These are phyloP conservation scores for Hemibagrus guttatus DNA, from an alignment of 2,797 vertebrate species.

Conservation along the genomic window DNA sequence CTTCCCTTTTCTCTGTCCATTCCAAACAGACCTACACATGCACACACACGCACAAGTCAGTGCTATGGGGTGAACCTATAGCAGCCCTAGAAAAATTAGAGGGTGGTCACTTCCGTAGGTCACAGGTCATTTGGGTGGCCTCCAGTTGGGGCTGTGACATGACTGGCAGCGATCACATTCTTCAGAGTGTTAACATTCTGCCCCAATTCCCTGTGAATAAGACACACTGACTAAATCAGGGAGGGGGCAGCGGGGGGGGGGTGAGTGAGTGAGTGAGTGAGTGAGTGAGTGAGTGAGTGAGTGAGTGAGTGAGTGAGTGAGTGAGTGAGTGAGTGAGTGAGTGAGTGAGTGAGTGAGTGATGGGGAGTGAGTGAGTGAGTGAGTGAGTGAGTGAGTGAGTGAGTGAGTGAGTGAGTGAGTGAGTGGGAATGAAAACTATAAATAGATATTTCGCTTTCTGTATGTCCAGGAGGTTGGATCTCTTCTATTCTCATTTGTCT, in stretches of 20 bases:
- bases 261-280: too few relatives aligned
- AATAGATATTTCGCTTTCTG: conserved; percentile 2
- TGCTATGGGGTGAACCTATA: conserved; percentile 55
- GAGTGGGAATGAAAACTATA: conserved; percentile 50
- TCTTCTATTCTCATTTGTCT: neutral
- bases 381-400: too few relatives aligned
- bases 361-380: too few relatives aligned
- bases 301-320: too few relatives aligned
- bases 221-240: conserved; percentile 65
- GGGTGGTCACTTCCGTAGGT: conserved; percentile 66
- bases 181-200: conserved; percentile 78
- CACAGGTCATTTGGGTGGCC: conserved; percentile 72
- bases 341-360: too few relatives aligned
- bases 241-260: conserved; percentile 53
- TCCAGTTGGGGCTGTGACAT: conserved; percentile 63
- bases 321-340: too few relatives aligned
- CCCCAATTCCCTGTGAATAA: conserved; percentile 69
- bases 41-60: conserved; percentile 23
- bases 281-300: too few relatives aligned
- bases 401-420: too few relatives aligned
- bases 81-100: conserved; percentile 58
- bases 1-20: conserved; percentile 72
- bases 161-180: conserved; percentile 74
- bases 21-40: neutral
- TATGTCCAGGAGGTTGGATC: neutral